Percentiles rank a stretch among this genome's conserved stretches.
These are phyloP conservation scores for Elgaria multicarinata DNA, from an alignment of 2,113 vertebrate genomes.

Conservation along the genomic window DNA sequence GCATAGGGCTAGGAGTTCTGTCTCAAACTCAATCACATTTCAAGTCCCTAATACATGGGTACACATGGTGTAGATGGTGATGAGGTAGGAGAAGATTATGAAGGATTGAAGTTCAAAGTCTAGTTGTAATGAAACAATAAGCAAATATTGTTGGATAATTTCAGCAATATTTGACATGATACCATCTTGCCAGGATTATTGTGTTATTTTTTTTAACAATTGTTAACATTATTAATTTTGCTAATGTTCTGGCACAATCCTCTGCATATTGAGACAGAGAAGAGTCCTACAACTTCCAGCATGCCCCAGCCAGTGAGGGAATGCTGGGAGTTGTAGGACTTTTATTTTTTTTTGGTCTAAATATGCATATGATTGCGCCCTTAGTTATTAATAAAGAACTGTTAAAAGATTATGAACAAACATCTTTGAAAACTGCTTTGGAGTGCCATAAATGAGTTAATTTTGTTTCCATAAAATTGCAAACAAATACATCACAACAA, in stretches of 20 bases:
- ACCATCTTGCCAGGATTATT: fast-evolving
- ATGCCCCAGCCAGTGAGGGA: too few species aligned
- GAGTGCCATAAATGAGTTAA: not conserved
- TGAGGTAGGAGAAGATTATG: not conserved
- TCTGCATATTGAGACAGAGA: too few species aligned
- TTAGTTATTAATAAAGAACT: not conserved
- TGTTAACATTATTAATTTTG: not conserved
- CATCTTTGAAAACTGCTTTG: not conserved
- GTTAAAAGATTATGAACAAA: not conserved
- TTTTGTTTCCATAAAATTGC: not conserved
- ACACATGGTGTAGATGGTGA: not conserved
- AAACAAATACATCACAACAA: not conserved
- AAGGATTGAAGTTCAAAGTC: not conserved
- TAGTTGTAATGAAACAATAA: not conserved
- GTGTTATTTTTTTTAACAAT: not conserved
- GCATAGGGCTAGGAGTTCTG: not conserved
- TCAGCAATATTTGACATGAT: not conserved
- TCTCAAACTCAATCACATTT: not conserved
- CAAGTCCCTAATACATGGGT: not conserved
- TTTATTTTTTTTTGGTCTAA: too few species aligned
- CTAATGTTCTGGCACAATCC: not conserved
- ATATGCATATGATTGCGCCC: not conserved
- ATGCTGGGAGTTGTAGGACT: too few species aligned
- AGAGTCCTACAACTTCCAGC: too few species aligned
- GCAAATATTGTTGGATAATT: not conserved